Evolutionary conservation across 35 echinoderm and acorn worm genomes (phyloP).

Genomic region (Heliocidaris erythrogramma): DNA sequence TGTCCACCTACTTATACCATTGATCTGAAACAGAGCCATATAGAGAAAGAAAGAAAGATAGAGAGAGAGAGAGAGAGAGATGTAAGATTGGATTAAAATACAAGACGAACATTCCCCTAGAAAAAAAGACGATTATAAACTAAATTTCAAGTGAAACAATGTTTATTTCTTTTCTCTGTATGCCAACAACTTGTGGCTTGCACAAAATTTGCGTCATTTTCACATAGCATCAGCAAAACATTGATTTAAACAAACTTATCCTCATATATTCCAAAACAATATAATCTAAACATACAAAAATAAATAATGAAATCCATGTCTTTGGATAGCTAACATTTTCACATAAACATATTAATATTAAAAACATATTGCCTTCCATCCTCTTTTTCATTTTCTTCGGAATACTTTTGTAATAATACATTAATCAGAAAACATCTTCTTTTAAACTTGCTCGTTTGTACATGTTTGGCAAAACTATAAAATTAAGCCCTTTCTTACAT

Average conservation of each 20-base stretch:
- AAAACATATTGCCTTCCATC: not conserved
- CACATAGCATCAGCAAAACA: not conserved
- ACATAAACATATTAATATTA: not conserved
- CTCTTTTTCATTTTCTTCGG: not conserved
- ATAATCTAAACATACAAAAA: not conserved
- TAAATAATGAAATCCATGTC: not conserved
- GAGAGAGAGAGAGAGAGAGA: not conserved
- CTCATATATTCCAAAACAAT: not conserved
- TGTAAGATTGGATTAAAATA: not conserved
- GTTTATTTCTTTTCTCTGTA: not conserved
- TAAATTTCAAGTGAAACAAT: not conserved
- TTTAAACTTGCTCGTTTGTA: not conserved
- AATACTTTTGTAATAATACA: not conserved
- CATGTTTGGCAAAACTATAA: not conserved
- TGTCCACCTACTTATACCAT: no score
- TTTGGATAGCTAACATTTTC: not conserved
- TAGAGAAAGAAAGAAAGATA: no score
- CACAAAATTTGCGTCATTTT: not conserved
- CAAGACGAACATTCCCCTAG: no score
- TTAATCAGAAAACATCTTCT: not conserved
- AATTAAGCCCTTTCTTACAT: not conserved
- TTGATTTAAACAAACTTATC: not conserved
- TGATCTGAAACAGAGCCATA: no score
- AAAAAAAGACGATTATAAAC: not conserved
- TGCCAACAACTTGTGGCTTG: not conserved